A percentile compares a stretch with the other conserved stretches of the same genome.
Conservation (phyloP, 2,888 invertebrate genomes). For the Balanococcus diminutus region DNA sequence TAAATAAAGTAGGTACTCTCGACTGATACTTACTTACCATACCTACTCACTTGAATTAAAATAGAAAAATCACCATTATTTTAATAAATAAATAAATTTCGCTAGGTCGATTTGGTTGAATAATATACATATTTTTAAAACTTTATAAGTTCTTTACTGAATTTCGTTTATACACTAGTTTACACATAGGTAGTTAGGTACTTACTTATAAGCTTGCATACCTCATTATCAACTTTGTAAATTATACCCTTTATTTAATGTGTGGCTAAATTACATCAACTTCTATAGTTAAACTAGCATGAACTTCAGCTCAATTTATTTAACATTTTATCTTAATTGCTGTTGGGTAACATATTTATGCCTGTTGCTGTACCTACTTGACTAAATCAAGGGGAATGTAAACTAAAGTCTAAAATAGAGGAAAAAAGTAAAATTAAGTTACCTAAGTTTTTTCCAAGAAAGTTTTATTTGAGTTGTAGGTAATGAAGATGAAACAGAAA, state of each 20-base stretch:
- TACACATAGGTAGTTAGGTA: background rate
- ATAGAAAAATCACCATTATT: background rate
- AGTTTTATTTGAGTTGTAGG: slow-evolving; percentile 28
- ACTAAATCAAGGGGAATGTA: slow-evolving; percentile 19
- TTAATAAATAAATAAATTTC: background rate
- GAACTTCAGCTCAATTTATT: slow-evolving; percentile 38
- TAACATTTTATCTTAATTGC: slow-evolving; percentile 37
- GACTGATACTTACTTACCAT: too few species aligned
- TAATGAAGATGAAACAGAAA: slow-evolving; percentile 25
- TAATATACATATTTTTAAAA: background rate
- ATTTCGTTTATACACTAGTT: background rate
- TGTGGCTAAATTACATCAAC: slow-evolving; percentile 24
- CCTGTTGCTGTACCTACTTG: slow-evolving; percentile 25
- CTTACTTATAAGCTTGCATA: background rate
- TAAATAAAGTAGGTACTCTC: too few species aligned
- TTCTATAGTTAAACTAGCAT: slow-evolving; percentile 21
- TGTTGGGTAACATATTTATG: slow-evolving; percentile 44
- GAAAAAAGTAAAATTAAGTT: slow-evolving; percentile 29
- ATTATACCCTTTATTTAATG: slow-evolving; percentile 30
- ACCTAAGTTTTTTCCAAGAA: background rate
- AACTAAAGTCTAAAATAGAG: background rate
- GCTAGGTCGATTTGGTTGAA: background rate
- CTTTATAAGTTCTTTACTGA: background rate
- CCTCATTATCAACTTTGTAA: slow-evolving; percentile 8
- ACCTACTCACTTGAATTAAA: too few species aligned